A percentile compares a stretch with the other conserved stretches of the same genome.
These are phyloP conservation scores for Solenopsis invicta DNA, from an alignment of 1,140 invertebrate species.

Conservation along the genomic window DNA sequence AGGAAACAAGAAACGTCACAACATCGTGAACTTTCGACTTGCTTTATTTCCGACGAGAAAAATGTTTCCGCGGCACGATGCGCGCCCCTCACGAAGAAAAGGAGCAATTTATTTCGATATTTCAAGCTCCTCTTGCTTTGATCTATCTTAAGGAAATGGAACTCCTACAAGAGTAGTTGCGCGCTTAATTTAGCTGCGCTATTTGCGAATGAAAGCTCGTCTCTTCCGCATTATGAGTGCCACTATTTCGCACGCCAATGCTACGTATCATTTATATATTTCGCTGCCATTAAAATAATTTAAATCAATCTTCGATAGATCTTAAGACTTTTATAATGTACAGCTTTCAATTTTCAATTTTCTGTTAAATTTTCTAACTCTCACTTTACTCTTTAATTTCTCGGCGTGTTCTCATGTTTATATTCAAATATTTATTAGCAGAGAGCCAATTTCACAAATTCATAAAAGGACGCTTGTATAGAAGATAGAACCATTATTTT, in stretches of 20 bases:
- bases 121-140: slow-evolving; percentile 43
- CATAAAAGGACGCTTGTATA: neutral
- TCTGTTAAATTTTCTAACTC: neutral
- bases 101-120: slow-evolving; percentile 64
- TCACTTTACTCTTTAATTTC: neutral
- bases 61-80: slow-evolving; percentile 48
- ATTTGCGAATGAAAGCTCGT: slow-evolving; percentile 13
- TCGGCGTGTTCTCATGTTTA: neutral
- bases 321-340: neutral
- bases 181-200: slow-evolving; percentile 40
- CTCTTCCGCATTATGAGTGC: neutral
- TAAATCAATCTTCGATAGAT: neutral
- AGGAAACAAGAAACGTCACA: slow-evolving; percentile 53
- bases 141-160: slow-evolving; percentile 45
- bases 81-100: slow-evolving; percentile 43
- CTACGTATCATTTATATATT: neutral
- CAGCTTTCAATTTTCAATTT: neutral
- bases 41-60: slow-evolving; percentile 61
- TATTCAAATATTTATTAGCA: neutral
- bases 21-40: slow-evolving; percentile 55
- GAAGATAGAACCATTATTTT: neutral
- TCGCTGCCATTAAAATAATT: neutral
- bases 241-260: neutral
- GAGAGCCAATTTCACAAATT: neutral
- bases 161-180: slow-evolving; percentile 17